phyloP scores from a whole-genome alignment of 2,113 vertebrate species.

The Petroica traversi region DNA sequence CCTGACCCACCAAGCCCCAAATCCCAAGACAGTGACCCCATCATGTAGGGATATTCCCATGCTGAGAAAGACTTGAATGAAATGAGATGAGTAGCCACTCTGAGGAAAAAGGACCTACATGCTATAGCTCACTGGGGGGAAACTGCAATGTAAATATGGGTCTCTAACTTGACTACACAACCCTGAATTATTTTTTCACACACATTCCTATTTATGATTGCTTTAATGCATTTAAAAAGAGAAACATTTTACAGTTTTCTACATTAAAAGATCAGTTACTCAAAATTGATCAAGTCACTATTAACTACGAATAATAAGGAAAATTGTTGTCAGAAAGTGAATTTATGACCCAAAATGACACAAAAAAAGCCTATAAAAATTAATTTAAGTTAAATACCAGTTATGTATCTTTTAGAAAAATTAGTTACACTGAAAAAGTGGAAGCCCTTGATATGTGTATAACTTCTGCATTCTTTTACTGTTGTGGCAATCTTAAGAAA shows the following conservation, averaged over 20 bases:
- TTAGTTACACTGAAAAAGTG: conserved; percentile 35
- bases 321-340: background rate
- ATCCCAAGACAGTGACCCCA: background rate
- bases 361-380: conserved; percentile 16
- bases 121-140: background rate
- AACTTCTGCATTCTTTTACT: conserved; percentile 27
- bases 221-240: conserved; percentile 48
- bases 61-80: background rate
- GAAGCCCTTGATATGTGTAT: background rate
- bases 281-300: background rate
- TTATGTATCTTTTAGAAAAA: conserved; percentile 57
- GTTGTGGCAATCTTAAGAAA: background rate
- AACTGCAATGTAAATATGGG: background rate
- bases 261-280: conserved; percentile 16
- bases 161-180: background rate
- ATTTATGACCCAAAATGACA: conserved; percentile 30
- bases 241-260: conserved; percentile 23
- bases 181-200: background rate
- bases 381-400: conserved; percentile 56
- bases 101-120: background rate
- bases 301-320: background rate
- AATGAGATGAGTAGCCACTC: background rate
- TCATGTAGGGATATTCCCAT: background rate
- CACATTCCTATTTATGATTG: conserved; percentile 60
- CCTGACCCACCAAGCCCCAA: background rate